Conservation (phyloP, 1,140 invertebrate species). For the Vollenhovia emeryi region DNA sequence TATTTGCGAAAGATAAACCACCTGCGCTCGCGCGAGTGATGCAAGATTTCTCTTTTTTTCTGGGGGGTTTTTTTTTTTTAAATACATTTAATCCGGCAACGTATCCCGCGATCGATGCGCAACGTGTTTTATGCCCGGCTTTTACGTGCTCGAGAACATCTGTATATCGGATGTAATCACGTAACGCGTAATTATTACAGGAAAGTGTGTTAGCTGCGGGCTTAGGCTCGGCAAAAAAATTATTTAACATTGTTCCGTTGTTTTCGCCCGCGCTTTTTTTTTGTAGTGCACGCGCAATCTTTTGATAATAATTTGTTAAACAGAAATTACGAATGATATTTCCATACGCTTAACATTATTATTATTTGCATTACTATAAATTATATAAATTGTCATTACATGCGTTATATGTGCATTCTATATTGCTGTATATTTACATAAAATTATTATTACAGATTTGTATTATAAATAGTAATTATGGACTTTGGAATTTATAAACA, state of each 20-base stretch:
- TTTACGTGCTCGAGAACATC: constrained; percentile 13
- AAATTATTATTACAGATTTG: constrained; percentile 40
- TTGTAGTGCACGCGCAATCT: too few species aligned
- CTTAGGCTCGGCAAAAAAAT: neutral
- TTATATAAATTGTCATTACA: constrained; percentile 18
- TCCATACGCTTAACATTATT: neutral
- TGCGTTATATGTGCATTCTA: neutral
- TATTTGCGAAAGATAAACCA: neutral
- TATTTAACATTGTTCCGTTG: neutral
- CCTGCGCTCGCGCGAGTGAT: neutral
- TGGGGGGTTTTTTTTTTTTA: neutral
- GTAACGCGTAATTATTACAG: constrained; percentile 28
- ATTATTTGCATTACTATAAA: constrained; percentile 19
- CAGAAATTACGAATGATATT: neutral
- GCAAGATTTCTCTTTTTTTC: neutral
- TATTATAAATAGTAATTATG: constrained; percentile 10
- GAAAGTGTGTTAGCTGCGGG: constrained; percentile 13
- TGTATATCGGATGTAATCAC: constrained; percentile 11
- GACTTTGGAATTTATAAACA: neutral
- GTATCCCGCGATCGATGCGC: constrained; percentile 42
- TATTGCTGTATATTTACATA: neutral
- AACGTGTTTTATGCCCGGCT: constrained; percentile 8
- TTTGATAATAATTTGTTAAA: neutral
- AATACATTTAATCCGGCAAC: constrained; percentile 43
- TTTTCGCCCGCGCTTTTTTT: neutral